Conservation (phyloP, 2,113 vertebrate genomes). For the Plecotus auritus region DNA sequence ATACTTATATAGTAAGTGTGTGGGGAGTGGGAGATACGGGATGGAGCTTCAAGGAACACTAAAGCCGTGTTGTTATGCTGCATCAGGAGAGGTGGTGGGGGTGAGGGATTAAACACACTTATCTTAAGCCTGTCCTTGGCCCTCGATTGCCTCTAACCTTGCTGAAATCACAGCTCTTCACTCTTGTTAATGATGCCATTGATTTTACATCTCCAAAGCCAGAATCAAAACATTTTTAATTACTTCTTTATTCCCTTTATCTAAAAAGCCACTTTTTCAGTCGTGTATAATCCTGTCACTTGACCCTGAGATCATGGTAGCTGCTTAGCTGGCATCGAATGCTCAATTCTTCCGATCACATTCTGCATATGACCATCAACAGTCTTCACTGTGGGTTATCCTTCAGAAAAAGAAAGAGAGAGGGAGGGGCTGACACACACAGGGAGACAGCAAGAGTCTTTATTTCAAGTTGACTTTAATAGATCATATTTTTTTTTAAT, state of each 20-base stretch:
- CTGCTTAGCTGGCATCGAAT: neutral
- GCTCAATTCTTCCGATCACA: neutral
- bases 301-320: neutral
- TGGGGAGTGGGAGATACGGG: fast-evolving
- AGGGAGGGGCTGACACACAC: neutral
- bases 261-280: neutral
- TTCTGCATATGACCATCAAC: neutral
- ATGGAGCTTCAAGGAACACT: neutral
- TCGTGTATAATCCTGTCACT: neutral
- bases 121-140: neutral
- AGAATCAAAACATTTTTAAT: slow-evolving; percentile 16
- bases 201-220: neutral
- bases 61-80: neutral
- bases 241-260: neutral
- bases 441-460: neutral
- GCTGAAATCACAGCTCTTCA: neutral
- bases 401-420: too few species aligned
- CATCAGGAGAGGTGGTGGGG: neutral
- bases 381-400: neutral
- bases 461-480: neutral
- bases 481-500: neutral
- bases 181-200: neutral
- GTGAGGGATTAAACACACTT: neutral
- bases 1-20: neutral
- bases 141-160: neutral